These are phyloP conservation scores for Hippocampus kuda DNA, from an alignment of 2,797 vertebrate genomes.

Conservation along the genomic window DNA sequence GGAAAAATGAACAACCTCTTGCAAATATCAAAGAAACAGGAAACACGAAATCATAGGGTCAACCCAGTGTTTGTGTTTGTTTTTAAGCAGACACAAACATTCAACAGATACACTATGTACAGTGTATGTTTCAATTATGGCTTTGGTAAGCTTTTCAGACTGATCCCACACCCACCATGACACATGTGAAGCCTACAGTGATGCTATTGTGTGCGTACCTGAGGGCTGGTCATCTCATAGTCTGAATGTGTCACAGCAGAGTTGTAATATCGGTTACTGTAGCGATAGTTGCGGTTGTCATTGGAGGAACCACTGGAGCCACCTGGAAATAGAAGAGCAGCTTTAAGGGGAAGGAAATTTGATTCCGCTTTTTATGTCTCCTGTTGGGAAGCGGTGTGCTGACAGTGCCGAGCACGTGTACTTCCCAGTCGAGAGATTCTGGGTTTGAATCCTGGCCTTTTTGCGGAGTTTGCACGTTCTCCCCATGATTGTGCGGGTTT, in stretches of 20 bases:
- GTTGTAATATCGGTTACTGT: conserved; percentile 90
- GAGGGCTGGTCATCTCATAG: conserved; percentile 93
- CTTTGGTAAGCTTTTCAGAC: not conserved
- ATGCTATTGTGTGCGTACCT: conserved; percentile 60
- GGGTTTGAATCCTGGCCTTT: too few relatives aligned
- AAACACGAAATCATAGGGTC: not conserved
- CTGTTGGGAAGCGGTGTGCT: too few relatives aligned
- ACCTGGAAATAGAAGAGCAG: conserved; percentile 57
- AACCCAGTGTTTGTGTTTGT: not conserved
- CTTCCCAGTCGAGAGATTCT: not conserved
- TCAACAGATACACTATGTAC: not conserved
- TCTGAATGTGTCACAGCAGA: conserved; percentile 82
- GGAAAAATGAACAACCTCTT: not conserved
- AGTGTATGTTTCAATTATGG: too few relatives aligned
- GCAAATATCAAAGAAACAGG: not conserved
- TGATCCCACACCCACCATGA: not conserved
- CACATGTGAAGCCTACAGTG: not conserved
- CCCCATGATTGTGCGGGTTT: too few relatives aligned
- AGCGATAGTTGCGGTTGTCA: conserved; percentile 89
- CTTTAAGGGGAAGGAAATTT: not conserved
- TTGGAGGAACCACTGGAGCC: conserved; percentile 95
- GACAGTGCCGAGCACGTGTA: not conserved
- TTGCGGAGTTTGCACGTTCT: too few relatives aligned
- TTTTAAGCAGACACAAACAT: not conserved
- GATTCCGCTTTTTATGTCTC: not conserved